phyloP scores from a whole-genome alignment of 2,888 invertebrate species.

The Hetaerina titia region DNA sequence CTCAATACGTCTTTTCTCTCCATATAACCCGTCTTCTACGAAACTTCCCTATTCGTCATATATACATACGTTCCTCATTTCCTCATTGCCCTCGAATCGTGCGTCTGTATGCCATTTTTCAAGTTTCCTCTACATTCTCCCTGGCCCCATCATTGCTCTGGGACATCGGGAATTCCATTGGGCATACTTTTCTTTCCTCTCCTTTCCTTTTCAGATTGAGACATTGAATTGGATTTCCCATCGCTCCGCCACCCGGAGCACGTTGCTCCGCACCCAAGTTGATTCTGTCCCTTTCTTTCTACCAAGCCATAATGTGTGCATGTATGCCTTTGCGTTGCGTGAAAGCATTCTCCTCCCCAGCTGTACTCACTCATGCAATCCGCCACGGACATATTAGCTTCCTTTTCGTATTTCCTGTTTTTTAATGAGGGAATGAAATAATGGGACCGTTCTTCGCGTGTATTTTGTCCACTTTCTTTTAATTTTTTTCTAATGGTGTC shows the following conservation, averaged over 20 bases:
- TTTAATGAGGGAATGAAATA: slow-evolving; percentile 8
- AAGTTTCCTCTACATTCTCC: neutral
- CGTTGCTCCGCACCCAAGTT: no score
- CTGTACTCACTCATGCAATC: neutral
- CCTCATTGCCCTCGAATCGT: neutral
- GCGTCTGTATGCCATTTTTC: neutral
- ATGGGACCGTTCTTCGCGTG: slow-evolving; percentile 3
- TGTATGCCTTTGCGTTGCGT: neutral
- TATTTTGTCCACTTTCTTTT: neutral
- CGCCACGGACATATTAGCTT: neutral
- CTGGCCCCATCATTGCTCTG: neutral
- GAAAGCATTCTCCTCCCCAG: neutral
- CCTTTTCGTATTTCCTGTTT: neutral
- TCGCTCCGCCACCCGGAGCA: neutral
- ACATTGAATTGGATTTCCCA: neutral
- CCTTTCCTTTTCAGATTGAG: neutral
- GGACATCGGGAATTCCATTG: slow-evolving; percentile 16
- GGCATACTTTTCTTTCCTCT: neutral
- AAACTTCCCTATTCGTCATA: neutral
- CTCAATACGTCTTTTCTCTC: neutral
- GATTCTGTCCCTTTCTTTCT: no score
- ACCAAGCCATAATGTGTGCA: neutral
- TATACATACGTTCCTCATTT: neutral
- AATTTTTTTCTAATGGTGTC: neutral
- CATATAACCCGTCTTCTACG: neutral